Evolutionary conservation across 2,797 vertebrate species (phyloP), one percentile per base, ranked within the genome.

Genomic region (Paedocypris micromegethes): DNA sequence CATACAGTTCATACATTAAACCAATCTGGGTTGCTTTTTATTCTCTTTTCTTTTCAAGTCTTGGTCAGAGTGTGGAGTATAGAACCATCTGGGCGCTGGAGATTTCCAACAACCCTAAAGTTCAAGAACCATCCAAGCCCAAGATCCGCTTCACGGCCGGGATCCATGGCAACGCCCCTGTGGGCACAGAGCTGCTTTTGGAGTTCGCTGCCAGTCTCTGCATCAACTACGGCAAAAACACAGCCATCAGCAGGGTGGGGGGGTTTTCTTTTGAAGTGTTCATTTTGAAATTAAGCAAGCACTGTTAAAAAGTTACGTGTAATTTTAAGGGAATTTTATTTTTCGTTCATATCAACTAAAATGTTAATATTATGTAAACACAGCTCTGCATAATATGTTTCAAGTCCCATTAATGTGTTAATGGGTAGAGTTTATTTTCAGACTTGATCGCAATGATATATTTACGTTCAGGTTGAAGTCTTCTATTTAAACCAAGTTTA

Each of bases 111-210:
- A 93, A 90, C 44, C 96, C 95, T 49, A 86, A 86, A 4, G 75
- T 90, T 58, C 81, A 89, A 0, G 95, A 98, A 73, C 93, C 92
- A 0, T 91, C 93, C 57, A 80, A 99, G 79, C 95, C 97, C 5
- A 98, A 96, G 86, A 93, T 98, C 80, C 92, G 95, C 64, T 97
- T 96, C 53, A 90, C 93, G 9, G 94, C 93, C 2, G 97, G 96
- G 42, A 91, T 97, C 80, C 97, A 98, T 2, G 97, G 97, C 3
- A 98, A 98, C 0, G 91, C 94, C 49, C 94, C 97, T 0, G 96
- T 97, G 37, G 95, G 96, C 75, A 95, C 95, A 0, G 95, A 96
- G 82, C 86, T 99, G 72, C 92, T 98, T 71, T 86, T 98, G 84
- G 92, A 95, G 58, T 91, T 98, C 81, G 96, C 96, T 50, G 86